Evolutionary conservation across 1,140 invertebrate species (phyloP).

Genomic region (Anthonomus grandis): DNA sequence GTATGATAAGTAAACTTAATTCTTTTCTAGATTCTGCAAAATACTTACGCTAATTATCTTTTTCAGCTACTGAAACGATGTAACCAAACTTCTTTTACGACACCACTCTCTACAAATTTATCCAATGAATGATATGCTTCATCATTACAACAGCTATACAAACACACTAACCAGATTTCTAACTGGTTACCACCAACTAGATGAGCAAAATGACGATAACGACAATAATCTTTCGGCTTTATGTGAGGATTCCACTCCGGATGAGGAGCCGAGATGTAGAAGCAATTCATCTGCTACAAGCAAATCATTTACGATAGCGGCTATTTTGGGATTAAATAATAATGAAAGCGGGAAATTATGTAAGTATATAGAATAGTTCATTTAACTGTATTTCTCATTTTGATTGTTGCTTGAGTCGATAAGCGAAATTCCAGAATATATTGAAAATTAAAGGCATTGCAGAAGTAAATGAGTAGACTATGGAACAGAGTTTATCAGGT

Average conservation of each 20-base stretch:
- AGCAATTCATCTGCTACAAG: conserved; percentile 37
- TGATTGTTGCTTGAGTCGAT: not conserved
- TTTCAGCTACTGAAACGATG: not conserved
- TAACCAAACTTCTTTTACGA: not conserved
- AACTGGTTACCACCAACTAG: conserved; percentile 41
- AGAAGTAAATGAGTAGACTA: not conserved
- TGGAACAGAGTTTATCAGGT: too few species aligned
- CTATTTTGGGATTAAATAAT: conserved; percentile 67
- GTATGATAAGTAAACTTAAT: too few species aligned
- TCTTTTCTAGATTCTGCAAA: too few species aligned
- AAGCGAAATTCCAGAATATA: not conserved
- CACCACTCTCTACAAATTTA: not conserved
- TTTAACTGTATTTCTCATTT: not conserved
- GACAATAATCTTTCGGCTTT: conserved; percentile 32
- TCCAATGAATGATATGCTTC: conserved; percentile 37
- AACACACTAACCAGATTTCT: conserved; percentile 44
- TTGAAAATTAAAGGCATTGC: not conserved
- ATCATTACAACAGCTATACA: conserved; percentile 46
- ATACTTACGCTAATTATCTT: too few species aligned
- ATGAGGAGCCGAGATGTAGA: conserved; percentile 35
- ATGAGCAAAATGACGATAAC: conserved; percentile 37
- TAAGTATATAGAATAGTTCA: conserved; percentile 17
- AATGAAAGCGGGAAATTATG: conserved; percentile 34
- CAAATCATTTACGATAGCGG: conserved; percentile 74
- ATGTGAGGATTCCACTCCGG: conserved; percentile 36